Base-by-base conservation (phyloP, 2,888 invertebrate species). In the Eupithecia subfuscata region DNA sequence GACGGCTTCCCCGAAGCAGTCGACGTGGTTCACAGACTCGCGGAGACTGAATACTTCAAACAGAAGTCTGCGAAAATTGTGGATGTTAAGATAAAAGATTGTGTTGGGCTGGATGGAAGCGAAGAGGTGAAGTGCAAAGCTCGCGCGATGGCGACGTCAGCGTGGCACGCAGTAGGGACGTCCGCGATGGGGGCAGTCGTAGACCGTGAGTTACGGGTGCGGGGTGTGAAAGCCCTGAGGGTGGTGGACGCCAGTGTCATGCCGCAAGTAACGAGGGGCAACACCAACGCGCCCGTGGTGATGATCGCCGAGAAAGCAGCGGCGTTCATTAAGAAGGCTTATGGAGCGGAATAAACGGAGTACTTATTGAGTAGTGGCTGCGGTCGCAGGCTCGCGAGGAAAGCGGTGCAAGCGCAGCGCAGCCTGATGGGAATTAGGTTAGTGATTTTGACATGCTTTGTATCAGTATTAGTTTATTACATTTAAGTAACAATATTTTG, bases 91-190 rank as follows among this genome's bases (percentile, higher is more conserved):
- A 77, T 90, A 34, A 83, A 86, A 0, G 82, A 77, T 7, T 94
- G 94, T 79, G 78, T 82, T 2, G 81, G 83, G 77, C 56, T 91
- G 81, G 14, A 25, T 0, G 83, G 74, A 0, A 84, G 84, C 30
- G 93, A 92, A 8, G 90, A 90, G 82, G 89, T 95, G 87, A 91
- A 86, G 71, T 96, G 96, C 81, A 83, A 81, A 18, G 86, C 92
- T 3, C 84, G 70, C 56, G 85, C 86, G 37, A 84, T 87, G 80
- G 92, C 88, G 18, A 89, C 86, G 82, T 86, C 93, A 0, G 93
- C 93, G 18, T 93, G 92, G 92, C 94, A 94, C 78, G 84, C 93
- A 1, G 93, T 88, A 9, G 94, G 94, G 1, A 92, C 93, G 0
- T 89, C 90, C 0, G 87, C 91, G 0, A 85, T 93, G 89, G 94